Conservation (phyloP, 2,113 vertebrate genomes). For the Atractosteus spatula region DNA sequence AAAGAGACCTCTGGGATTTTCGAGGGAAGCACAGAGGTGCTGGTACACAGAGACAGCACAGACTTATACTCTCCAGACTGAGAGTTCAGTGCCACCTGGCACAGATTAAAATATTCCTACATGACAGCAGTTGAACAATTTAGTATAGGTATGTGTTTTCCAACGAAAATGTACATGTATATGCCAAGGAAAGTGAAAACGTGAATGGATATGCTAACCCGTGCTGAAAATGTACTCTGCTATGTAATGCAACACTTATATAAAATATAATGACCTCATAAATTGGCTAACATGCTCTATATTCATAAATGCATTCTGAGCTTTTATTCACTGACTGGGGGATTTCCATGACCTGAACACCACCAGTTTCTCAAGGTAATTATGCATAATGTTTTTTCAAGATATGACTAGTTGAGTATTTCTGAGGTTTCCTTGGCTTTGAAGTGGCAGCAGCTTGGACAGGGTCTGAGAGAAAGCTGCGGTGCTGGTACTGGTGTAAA, state of each 20-base stretch:
- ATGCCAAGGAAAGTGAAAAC: conserved; percentile 11
- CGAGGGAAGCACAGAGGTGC: too few species aligned
- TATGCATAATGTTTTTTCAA: conserved; percentile 13
- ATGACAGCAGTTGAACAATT: background rate
- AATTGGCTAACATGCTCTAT: conserved; percentile 53
- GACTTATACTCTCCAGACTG: background rate
- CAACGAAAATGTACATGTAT: background rate
- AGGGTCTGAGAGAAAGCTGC: background rate
- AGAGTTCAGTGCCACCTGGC: background rate
- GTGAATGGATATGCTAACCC: background rate
- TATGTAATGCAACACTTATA: conserved; percentile 12
- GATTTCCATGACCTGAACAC: conserved; percentile 43
- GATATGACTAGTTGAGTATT: conserved; percentile 9
- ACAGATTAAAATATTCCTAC: background rate
- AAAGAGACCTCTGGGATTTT: too few species aligned
- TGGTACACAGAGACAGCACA: too few species aligned
- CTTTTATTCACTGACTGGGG: conserved; percentile 55
- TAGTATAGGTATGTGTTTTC: conserved; percentile 7
- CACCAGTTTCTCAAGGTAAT: conserved; percentile 5
- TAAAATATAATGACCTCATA: conserved; percentile 53
- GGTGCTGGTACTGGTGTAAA: background rate
- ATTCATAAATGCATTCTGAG: conserved; percentile 50
- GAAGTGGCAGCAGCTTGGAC: conserved; percentile 1
- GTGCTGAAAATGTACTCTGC: conserved; percentile 8
- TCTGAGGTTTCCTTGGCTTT: conserved; percentile 3